Conservation (phyloP, 1,140 invertebrate species). For the Drosophila nasuta region DNA sequence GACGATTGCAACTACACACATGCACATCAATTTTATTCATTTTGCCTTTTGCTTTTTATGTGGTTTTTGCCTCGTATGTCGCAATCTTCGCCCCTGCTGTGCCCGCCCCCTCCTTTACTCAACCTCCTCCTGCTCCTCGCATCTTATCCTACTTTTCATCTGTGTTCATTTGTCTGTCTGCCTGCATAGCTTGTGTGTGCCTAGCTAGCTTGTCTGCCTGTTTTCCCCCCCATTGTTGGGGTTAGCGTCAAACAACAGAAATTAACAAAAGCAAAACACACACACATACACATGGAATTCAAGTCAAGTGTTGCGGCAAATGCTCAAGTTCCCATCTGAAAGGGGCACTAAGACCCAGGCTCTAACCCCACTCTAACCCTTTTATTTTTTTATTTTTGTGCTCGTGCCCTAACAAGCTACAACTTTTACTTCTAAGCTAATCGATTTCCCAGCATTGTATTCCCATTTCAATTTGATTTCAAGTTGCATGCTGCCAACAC, state of each 20-base stretch:
- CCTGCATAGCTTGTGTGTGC: background rate
- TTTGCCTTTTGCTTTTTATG: slow-evolving; percentile 49
- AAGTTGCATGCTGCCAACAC: background rate
- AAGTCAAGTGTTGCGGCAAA: slow-evolving; percentile 75
- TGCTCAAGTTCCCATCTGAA: slow-evolving; percentile 34
- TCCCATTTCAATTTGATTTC: slow-evolving; percentile 6
- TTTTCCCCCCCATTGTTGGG: slow-evolving; percentile 56
- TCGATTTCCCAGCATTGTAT: background rate
- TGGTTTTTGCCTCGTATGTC: slow-evolving; percentile 9
- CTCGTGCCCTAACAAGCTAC: no score
- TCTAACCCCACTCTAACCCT: background rate
- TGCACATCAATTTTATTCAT: slow-evolving; percentile 43
- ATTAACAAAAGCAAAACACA: slow-evolving; percentile 68
- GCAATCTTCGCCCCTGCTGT: slow-evolving; percentile 4
- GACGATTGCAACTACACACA: slow-evolving; percentile 2
- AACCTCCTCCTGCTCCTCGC: background rate
- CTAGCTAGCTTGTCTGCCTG: slow-evolving; percentile 38
- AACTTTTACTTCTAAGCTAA: background rate
- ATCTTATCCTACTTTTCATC: slow-evolving; percentile 35
- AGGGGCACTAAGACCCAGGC: background rate
- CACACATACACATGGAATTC: slow-evolving; percentile 42
- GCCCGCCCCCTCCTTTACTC: background rate
- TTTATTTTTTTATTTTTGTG: no score
- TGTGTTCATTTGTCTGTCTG: slow-evolving; percentile 32
- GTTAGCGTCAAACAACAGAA: slow-evolving; percentile 76